Evolutionary conservation across 2,797 vertebrate genomes (phyloP).

Genomic region (Eulemur coronatus): DNA sequence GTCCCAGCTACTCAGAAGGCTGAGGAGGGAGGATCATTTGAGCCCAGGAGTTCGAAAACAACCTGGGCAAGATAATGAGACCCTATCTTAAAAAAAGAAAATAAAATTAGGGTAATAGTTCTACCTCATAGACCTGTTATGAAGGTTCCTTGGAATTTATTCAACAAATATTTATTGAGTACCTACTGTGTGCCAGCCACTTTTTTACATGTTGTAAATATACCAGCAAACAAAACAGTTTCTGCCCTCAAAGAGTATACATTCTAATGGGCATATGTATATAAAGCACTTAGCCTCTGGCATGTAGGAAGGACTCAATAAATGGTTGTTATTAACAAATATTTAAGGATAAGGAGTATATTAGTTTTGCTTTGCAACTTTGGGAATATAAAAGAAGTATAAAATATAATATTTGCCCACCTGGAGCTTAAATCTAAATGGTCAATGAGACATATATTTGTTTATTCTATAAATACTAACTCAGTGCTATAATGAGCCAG

Average conservation of each 20-base stretch:
- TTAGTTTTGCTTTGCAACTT: slow-evolving; percentile 38
- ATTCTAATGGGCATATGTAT: neutral
- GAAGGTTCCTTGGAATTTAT: neutral
- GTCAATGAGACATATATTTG: neutral
- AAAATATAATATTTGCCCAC: slow-evolving; percentile 29
- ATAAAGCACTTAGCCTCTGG: neutral
- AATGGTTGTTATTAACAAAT: slow-evolving; percentile 38
- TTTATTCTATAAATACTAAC: slow-evolving; percentile 40
- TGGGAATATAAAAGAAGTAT: neutral
- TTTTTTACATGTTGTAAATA: slow-evolving; percentile 2
- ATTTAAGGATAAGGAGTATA: neutral
- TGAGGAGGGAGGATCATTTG: too few species aligned
- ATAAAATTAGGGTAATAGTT: neutral
- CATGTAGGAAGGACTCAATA: neutral
- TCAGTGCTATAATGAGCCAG: slow-evolving; percentile 7
- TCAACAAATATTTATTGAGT: neutral
- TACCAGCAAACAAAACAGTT: neutral
- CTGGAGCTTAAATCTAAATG: neutral
- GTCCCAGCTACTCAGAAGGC: too few species aligned
- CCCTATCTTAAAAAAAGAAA: too few species aligned
- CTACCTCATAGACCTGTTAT: neutral
- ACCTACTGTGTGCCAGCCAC: neutral
- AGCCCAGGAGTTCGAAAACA: too few species aligned
- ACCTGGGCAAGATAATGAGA: too few species aligned
- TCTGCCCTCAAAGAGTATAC: neutral